phyloP scores from a whole-genome alignment of 92 coral and sea anemone genomes.

The Heliopora coerulea region DNA sequence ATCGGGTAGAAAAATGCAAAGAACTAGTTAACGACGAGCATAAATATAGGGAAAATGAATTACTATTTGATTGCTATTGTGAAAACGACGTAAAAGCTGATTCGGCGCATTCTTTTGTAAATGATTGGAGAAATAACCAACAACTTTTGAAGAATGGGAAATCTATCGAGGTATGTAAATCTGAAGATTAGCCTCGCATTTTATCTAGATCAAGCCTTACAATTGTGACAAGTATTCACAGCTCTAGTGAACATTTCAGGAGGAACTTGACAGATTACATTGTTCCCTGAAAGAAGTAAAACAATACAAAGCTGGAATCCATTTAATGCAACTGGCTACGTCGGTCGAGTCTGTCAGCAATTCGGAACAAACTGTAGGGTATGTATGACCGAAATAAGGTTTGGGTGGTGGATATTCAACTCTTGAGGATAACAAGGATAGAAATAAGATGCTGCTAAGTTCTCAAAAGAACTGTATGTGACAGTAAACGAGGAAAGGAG shows the following conservation, averaged over 20 bases:
- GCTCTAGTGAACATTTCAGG: not conserved
- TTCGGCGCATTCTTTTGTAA: not conserved
- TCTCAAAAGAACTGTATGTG: too few species aligned
- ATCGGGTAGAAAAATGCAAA: not conserved
- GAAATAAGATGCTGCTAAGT: too few species aligned
- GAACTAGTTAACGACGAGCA: not conserved
- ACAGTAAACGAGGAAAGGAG: too few species aligned
- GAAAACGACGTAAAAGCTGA: not conserved
- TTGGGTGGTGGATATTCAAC: too few species aligned
- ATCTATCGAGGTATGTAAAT: constrained; percentile 1
- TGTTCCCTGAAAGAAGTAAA: constrained; percentile 29
- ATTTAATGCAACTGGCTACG: constrained; percentile 39
- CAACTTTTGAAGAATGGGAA: constrained; percentile 1
- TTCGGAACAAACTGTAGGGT: too few species aligned
- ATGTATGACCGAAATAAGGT: too few species aligned
- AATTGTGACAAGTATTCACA: not conserved
- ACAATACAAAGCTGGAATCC: constrained; percentile 37
- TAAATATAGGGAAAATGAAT: not conserved
- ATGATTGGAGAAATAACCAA: not conserved
- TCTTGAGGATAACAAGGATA: too few species aligned
- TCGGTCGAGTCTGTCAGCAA: constrained; percentile 23
- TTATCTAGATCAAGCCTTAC: not conserved
- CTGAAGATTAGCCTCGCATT: not conserved
- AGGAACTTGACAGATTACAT: constrained; percentile 27
- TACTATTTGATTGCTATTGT: too few species aligned